Conservation (phyloP, 2,888 invertebrate genomes). For the Pterostichus niger region DNA sequence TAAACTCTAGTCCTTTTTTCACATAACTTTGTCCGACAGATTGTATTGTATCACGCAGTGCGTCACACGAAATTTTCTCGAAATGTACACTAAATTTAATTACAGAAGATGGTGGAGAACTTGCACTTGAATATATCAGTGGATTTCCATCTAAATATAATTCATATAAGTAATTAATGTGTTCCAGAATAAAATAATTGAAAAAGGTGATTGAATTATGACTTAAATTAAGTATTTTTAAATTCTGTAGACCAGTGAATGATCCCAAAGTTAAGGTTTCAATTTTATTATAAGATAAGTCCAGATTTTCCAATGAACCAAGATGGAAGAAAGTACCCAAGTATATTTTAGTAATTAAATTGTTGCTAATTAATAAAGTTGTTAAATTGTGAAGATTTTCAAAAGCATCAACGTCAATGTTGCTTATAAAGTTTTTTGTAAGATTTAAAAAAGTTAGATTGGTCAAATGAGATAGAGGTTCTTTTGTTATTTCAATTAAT, state of each 20-base stretch:
- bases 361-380: neutral
- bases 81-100: neutral
- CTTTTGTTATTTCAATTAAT: slow-evolving; percentile 5
- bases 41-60: neutral
- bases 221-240: neutral
- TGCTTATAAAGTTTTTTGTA: neutral
- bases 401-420: slow-evolving; percentile 11
- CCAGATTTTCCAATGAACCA: neutral
- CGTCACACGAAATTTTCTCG: neutral
- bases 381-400: slow-evolving; percentile 2
- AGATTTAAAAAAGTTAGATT: neutral
- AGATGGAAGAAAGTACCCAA: slow-evolving; percentile 6
- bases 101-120: neutral
- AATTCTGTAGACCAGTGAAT: slow-evolving; percentile 7
- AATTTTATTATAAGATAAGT: neutral
- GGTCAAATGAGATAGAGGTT: neutral
- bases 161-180: neutral
- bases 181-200: neutral
- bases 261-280: neutral
- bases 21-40: neutral
- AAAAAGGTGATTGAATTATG: slow-evolving; percentile 3
- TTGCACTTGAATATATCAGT: neutral
- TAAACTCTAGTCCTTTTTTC: neutral
- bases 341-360: neutral
- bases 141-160: slow-evolving; percentile 13